Evolutionary conservation across 1,140 invertebrate genomes (phyloP).

Genomic region (Callitettix versicolor): DNA sequence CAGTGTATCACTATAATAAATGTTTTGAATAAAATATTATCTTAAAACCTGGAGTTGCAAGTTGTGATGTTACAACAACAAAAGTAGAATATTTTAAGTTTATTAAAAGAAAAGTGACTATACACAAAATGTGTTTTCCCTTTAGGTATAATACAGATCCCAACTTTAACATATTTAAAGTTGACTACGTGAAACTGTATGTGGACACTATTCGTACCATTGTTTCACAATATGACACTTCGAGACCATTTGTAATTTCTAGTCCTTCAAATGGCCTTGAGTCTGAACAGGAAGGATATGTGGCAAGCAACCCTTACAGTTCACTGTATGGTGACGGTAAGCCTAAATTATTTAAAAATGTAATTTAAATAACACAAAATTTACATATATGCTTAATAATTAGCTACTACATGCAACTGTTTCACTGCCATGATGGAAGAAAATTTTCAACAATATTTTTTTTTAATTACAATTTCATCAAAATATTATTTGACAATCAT

Average conservation of each 20-base stretch:
- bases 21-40: no score
- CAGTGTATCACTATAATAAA: no score
- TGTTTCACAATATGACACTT: slow-evolving; percentile 48
- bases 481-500: no score
- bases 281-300: slow-evolving; percentile 61
- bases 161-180: slow-evolving; percentile 48
- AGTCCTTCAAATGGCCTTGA: slow-evolving; percentile 86
- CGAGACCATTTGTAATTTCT: slow-evolving; percentile 64
- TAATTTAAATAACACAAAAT: slow-evolving; percentile 2
- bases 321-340: slow-evolving; percentile 78
- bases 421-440: no score
- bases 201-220: slow-evolving; percentile 61
- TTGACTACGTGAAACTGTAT: slow-evolving; percentile 83
- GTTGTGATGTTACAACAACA: no score
- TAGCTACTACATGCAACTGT: no score
- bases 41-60: no score
- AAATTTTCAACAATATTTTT: not conserved
- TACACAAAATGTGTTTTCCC: slow-evolving; percentile 1
- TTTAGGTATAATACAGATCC: slow-evolving; percentile 49
- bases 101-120: no score
- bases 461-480: no score
- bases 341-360: no score
- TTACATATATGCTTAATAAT: not conserved
- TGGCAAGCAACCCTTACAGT: slow-evolving; percentile 63
- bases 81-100: no score